Evolutionary conservation across 2,888 invertebrate species (phyloP), one percentile per base, ranked within the genome.

Genomic region (Actias luna): DNA sequence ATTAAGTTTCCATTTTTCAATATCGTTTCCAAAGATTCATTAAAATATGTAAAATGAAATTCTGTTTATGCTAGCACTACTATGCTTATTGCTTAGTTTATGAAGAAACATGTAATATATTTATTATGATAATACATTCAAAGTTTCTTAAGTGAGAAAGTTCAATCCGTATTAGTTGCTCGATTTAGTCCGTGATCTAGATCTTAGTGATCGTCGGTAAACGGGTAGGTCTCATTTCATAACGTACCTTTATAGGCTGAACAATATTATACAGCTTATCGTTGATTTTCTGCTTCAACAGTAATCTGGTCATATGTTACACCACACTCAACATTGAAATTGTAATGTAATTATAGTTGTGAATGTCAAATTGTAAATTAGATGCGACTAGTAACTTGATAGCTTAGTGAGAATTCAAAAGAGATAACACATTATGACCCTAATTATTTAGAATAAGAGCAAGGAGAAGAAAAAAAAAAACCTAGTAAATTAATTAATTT

Each of bases 221-320:
- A 67, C 25, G 46, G 67, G 69, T 68, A 65, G 70, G 70, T 52
- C 55, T 55, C 71, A 74, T 71, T 75, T 72, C 72, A 74, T 75
- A 74, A 75, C 74, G 69, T 76, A 75, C 72, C 77, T 84, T 84
- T 82, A 82, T 81, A 81, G 79, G 70, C 64, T 74, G 75, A 79
- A 82, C 81, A 76, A 82, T 84, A 81, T 78, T 78, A 82, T 84
- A 84, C 67, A 64, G 67, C 75, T 78, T 79, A 76, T 74, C 76
- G 67, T 63, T 55, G 65, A 69, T 70, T 73, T 73, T 76, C 66
- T 74, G 71, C 78, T 36, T 36, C 57, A 73, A 72, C 68, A 72
- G 70, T 75, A 74, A 75, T 74, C 70, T 67, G 75, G 66, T 72
- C 69, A 69, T 65, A 69, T 66, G 65, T 72, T 69, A 67, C 67